phyloP scores from a whole-genome alignment of 1,140 invertebrate species.

The Cyclina sinensis region DNA sequence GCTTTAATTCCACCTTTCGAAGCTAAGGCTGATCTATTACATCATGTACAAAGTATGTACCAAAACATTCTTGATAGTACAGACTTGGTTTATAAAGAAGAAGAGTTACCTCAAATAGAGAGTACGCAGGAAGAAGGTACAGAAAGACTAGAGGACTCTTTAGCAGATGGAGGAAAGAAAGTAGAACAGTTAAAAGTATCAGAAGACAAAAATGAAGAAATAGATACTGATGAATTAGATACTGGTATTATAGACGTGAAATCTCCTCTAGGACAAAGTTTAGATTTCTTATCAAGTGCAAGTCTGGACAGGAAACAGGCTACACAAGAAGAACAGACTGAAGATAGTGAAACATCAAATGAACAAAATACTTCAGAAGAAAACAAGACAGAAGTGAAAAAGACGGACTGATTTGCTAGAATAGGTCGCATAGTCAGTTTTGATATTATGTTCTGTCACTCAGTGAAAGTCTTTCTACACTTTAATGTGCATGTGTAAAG shows the following conservation, averaged over 20 bases:
- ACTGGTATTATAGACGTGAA: background rate
- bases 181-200: background rate
- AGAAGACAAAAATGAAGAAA: background rate
- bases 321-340: background rate
- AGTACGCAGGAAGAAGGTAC: background rate
- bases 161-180: background rate
- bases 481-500: too few relatives aligned
- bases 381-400: too few relatives aligned
- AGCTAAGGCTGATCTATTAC: background rate
- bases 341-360: background rate
- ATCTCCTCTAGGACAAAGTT: constrained; percentile 24
- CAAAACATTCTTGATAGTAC: constrained; percentile 11
- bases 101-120: background rate
- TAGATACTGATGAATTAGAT: background rate
- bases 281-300: background rate
- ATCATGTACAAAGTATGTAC: background rate
- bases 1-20: constrained; percentile 36
- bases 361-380: background rate
- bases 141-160: background rate
- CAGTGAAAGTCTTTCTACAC: too few relatives aligned
- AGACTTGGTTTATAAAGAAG: background rate
- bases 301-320: background rate
- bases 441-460: too few relatives aligned
- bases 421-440: too few relatives aligned
- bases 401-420: too few relatives aligned